A percentile compares a stretch with the other conserved stretches of the same genome.
phyloP scores from a whole-genome alignment of 2,797 vertebrate species.

The Semotilus atromaculatus region DNA sequence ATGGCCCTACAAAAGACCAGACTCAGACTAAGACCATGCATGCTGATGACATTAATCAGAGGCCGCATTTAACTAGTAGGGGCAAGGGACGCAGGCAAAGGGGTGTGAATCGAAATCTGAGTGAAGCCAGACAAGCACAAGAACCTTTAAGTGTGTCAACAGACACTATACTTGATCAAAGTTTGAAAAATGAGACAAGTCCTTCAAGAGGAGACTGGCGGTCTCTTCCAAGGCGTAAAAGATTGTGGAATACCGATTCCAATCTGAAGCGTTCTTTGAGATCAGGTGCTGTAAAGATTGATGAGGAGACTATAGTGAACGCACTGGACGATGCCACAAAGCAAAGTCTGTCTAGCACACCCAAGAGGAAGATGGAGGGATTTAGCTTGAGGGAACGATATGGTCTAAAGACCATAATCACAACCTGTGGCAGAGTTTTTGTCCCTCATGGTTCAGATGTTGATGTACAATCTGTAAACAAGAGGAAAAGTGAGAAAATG shows the following conservation, averaged over 20 bases:
- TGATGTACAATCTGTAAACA: conserved; percentile 58
- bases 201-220: conserved; percentile 49
- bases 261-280: conserved; percentile 45
- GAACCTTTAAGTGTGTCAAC: not conserved
- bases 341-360: conserved; percentile 49
- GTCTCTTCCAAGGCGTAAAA: conserved; percentile 56
- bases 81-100: conserved; percentile 40
- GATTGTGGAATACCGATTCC: conserved; percentile 49
- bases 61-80: not conserved
- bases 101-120: conserved; percentile 17
- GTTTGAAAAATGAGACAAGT: conserved; percentile 10
- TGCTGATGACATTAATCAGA: conserved; percentile 5
- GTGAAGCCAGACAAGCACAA: conserved; percentile 4
- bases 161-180: conserved; percentile 26
- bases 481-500: conserved; percentile 31
- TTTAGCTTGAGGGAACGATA: conserved; percentile 75
- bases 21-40: not conserved
- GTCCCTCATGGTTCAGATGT: conserved; percentile 75
- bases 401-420: conserved; percentile 77
- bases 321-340: conserved; percentile 37
- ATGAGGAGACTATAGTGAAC: conserved; percentile 7
- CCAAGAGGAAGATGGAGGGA: conserved; percentile 73
- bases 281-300: conserved; percentile 39
- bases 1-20: conserved; percentile 17
- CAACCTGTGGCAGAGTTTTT: conserved; percentile 78